Evolutionary conservation across 2,888 invertebrate species (phyloP).

Genomic region (Schizaphis graminum): DNA sequence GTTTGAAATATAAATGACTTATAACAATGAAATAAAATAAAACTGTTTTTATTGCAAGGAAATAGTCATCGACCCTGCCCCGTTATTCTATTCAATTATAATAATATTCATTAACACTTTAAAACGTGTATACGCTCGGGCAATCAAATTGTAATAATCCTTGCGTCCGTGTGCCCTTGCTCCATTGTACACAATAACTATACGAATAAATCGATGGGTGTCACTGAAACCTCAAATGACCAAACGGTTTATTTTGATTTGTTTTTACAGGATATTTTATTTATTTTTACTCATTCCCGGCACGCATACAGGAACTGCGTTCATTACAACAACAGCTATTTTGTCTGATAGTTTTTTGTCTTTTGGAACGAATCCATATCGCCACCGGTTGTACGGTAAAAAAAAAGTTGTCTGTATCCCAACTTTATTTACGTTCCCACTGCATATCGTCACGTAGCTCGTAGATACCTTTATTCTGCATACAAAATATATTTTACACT

Average conservation of each 20-base stretch:
- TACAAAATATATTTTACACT: constrained; percentile 10
- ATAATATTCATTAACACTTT: constrained; percentile 24
- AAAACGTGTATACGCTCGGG: background rate
- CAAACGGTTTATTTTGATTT: constrained; percentile 52
- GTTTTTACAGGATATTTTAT: constrained; percentile 29
- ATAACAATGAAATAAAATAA: constrained; percentile 26
- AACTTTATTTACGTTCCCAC: background rate
- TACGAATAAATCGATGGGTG: constrained; percentile 35
- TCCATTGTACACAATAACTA: constrained; percentile 17
- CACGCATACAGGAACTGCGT: constrained; percentile 58
- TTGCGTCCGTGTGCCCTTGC: constrained; percentile 4
- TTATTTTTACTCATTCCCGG: constrained; percentile 26
- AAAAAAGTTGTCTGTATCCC: constrained; percentile 34
- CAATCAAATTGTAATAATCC: background rate
- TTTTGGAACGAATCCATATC: constrained; percentile 58
- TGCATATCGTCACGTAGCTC: constrained; percentile 44
- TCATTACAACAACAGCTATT: constrained; percentile 54
- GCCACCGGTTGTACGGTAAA: constrained; percentile 37
- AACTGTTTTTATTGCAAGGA: constrained; percentile 9
- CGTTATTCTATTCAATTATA: constrained; percentile 42
- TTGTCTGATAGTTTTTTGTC: constrained; percentile 34
- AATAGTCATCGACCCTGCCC: constrained; percentile 22
- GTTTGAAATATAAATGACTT: too few relatives aligned
- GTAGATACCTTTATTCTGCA: background rate
- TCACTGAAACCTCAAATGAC: constrained; percentile 24